Percentiles rank a stretch among this genome's conserved stretches.
phyloP scores from a whole-genome alignment of 2,797 vertebrate genomes.

The Poecilia velifera region DNA sequence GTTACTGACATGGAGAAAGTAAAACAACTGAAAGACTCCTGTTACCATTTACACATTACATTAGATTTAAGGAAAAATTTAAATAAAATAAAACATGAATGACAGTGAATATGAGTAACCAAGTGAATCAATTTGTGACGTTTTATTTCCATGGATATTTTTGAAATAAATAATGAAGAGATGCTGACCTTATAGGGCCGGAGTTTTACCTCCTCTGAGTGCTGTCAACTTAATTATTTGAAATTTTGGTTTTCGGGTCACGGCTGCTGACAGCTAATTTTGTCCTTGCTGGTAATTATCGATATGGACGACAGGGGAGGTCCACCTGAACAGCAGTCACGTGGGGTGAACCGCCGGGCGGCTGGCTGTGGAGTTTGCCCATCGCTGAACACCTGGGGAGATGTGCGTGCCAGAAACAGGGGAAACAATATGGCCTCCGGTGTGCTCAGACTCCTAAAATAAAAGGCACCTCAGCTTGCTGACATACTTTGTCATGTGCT shows the following conservation, averaged over 20 bases:
- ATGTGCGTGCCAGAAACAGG: constrained; percentile 51
- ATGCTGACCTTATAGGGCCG: neutral
- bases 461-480: constrained; percentile 26
- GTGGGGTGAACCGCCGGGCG: constrained; percentile 11
- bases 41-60: neutral
- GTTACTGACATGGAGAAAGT: neutral
- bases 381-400: constrained; percentile 37
- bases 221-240: constrained; percentile 30
- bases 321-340: constrained; percentile 20
- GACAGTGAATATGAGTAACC: neutral
- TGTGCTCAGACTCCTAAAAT: constrained; percentile 36
- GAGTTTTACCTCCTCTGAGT: constrained; percentile 18
- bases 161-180: neutral
- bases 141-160: neutral
- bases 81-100: neutral
- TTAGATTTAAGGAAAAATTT: neutral
- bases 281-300: constrained; percentile 56
- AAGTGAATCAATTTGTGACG: neutral
- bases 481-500: constrained; percentile 34
- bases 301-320: constrained; percentile 47
- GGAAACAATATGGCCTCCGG: constrained; percentile 35
- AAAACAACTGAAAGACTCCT: neutral
- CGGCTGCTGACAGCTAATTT: constrained; percentile 38
- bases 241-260: constrained; percentile 25
- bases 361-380: constrained; percentile 16